Evolutionary conservation across 2,888 invertebrate species (phyloP).

Genomic region (Sarcophaga caerulescens): DNA sequence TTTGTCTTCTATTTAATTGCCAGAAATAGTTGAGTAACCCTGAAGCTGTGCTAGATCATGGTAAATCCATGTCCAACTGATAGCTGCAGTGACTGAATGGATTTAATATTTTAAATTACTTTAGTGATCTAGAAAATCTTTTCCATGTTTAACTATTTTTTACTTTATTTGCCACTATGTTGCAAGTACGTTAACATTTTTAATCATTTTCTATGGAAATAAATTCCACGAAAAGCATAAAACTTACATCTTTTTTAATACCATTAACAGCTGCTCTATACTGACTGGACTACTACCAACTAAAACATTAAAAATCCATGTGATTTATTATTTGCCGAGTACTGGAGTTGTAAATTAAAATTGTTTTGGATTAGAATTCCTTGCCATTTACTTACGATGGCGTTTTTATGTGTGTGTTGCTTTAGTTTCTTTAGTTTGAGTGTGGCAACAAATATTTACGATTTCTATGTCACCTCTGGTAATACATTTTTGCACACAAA

Average conservation of each 20-base stretch:
- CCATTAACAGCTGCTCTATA: constrained; percentile 30
- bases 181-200: background rate
- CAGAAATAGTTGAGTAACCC: too few relatives aligned
- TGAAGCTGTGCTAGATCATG: too few relatives aligned
- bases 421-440: background rate
- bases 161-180: background rate
- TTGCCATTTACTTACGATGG: background rate
- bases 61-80: too few relatives aligned
- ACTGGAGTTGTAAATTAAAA: constrained; percentile 45
- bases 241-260: background rate
- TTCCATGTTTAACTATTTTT: too few relatives aligned
- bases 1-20: too few relatives aligned
- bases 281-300: constrained; percentile 9
- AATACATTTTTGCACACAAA: background rate
- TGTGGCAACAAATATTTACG: constrained; percentile 37
- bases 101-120: too few relatives aligned
- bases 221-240: background rate
- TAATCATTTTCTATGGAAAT: background rate
- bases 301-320: constrained; percentile 43
- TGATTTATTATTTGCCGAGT: constrained; percentile 41
- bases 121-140: too few relatives aligned
- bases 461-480: constrained; percentile 13
- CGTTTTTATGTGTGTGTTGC: constrained; percentile 2
- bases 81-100: too few relatives aligned
- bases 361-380: constrained; percentile 44